Conservation (phyloP, 1,140 invertebrate species). For the Druon quercuslanigerum region DNA sequence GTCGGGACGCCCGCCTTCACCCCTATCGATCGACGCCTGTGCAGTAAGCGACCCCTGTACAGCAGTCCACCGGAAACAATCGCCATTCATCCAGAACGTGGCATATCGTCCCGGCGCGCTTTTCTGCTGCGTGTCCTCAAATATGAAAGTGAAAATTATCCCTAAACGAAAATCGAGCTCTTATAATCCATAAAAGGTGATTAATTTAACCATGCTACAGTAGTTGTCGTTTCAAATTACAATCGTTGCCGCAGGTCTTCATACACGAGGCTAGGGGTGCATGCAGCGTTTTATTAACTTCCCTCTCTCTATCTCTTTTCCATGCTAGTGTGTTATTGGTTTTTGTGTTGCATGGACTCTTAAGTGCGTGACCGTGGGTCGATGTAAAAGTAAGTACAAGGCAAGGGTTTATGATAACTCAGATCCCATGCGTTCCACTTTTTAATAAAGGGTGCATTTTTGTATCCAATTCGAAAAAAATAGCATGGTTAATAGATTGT, state of each 20-base stretch:
- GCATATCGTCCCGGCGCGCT: slow-evolving; percentile 45
- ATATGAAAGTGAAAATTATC: background rate
- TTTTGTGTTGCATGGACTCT: slow-evolving; percentile 10
- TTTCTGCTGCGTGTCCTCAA: slow-evolving; percentile 24
- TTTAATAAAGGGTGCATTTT: too few species aligned
- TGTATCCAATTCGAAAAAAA: too few species aligned
- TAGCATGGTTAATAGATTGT: too few species aligned
- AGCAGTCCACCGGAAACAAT: slow-evolving; percentile 54
- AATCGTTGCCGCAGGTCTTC: background rate
- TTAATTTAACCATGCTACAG: background rate
- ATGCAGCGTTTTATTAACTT: background rate
- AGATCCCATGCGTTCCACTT: too few species aligned
- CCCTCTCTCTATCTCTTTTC: background rate
- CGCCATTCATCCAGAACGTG: slow-evolving; percentile 52
- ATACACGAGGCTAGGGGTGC: background rate
- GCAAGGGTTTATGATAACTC: too few species aligned
- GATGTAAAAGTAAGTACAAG: background rate
- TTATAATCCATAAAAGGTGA: background rate
- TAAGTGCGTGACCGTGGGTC: slow-evolving; percentile 16
- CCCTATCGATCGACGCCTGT: slow-evolving; percentile 58
- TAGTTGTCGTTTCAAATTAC: background rate
- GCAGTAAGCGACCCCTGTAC: slow-evolving; percentile 47
- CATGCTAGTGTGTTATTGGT: slow-evolving; percentile 16
- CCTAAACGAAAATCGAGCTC: background rate
- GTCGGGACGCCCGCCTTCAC: slow-evolving; percentile 52